Evolutionary conservation across 1,140 invertebrate species (phyloP), one percentile per base, ranked within the genome.

Genomic region (Hylaeus anthracinus): DNA sequence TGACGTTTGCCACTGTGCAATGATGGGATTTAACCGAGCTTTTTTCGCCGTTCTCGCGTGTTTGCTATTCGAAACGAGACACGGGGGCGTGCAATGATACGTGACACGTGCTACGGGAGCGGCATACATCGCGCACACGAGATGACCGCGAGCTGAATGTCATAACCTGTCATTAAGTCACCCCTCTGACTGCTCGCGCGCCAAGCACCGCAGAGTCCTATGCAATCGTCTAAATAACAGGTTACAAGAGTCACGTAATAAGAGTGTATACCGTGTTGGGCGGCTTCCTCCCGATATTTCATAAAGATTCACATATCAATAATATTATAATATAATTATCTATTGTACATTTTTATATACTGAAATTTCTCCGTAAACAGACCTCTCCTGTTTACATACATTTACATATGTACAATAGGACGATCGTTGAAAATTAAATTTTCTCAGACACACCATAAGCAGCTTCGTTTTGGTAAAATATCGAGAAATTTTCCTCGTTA

Each of bases 171-270:
- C 79, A 88, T 88, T 87, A 88, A 83, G 71, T 65, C 81, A 83
- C 82, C 83, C 85, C 80, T 83, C 76, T 61, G 55, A 14, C 58
- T 10, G 56, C 15, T 67, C 48, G 75, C 83, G 63, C 51, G 14
- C 66, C 48, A 48, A 63, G 74, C 67, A 72, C 79, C 64, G 15
- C 51, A 69, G 66, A 71, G 10, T 58, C 60, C 70, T 56, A 71
- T 73, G 79, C 72, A 77, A 88, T 78, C 87, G 72, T 77, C 86
- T 85, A 91, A 91, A 91, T 91, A 82, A 88, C 83, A 85, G 89
- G 90, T 91, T 89, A 84, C 87, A 75, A 48, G 71, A 86, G 82
- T 72, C 80, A 67, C 79, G 85, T 91, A 86, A 90, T 88, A 83
- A 88, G 83, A 73, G 83, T 83, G 45, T 72, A 75, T 72, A 75